Base-by-base conservation (phyloP, 2,113 vertebrate genomes). In the Dromaius novaehollandiae region DNA sequence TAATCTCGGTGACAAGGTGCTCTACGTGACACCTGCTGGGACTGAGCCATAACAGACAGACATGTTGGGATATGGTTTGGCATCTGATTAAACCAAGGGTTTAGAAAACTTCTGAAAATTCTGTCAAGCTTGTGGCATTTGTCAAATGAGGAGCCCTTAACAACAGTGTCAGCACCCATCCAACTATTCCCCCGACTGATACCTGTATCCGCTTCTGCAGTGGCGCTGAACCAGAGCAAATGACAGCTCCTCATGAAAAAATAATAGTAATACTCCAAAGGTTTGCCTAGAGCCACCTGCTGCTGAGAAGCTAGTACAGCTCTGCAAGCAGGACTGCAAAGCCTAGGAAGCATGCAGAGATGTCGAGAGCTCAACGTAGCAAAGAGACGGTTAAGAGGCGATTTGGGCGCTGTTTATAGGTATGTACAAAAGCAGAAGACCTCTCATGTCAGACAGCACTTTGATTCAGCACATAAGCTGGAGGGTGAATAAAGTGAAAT, bases 401-500 rank as follows among this genome's bases (percentile, higher is more conserved):
- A 70, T 80, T 86, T 90, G 34, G 53, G 88, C 28, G 34, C 7
- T 25, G 34, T 18, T 65, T 75, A 82, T 28, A 86, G 66, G 13
- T 60, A 46, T 1, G 19, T 20, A 11, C 11, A 13, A 61, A 17
- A 24, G 13, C 18, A 81, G 8, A 69, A 53, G 44, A 24, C 6
- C 13, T 58, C 24, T 70, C 2, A 5, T 75, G 68, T 36, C 86
- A 71, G 53, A 40, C 22, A 89, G 56, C 15, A 61, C 16, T 71
- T 90, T 42, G 30, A 58, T 87, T 89, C 80, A 89, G 9, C 40
- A 91, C 70, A n/a, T 65, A 84, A 89, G 7, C 32, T 84, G 38
- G 64, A 94, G 60, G 32, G 3, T 46, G 40, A 30, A 89, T 65
- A 88, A 95, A 92, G 83, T 68, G 34, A 88, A 88, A 90, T 64